A percentile compares a stretch with the other conserved stretches of the same genome.
Conservation (phyloP, 2,888 invertebrate genomes). For the Cataglyphis cursor region DNA sequence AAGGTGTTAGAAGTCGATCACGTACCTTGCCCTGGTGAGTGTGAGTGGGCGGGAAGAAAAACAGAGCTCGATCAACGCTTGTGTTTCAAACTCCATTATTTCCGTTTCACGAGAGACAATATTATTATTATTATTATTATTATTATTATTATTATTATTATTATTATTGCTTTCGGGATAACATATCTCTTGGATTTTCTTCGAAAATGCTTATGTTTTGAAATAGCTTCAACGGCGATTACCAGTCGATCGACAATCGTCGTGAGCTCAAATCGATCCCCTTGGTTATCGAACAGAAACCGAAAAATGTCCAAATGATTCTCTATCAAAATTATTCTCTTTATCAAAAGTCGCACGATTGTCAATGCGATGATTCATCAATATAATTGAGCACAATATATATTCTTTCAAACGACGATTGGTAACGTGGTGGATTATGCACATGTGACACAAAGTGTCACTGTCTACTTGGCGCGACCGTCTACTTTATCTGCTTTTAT, state of each 20-base stretch:
- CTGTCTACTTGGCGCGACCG: too few relatives aligned
- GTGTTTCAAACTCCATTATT: constrained; percentile 82
- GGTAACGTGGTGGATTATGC: neutral
- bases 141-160: constrained; percentile 6
- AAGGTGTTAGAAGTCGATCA: neutral
- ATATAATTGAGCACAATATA: neutral
- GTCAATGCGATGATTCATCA: neutral
- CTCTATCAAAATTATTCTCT: constrained; percentile 21
- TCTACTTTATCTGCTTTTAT: constrained; percentile 13
- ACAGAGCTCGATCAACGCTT: constrained; percentile 81
- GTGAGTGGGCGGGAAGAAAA: constrained; percentile 77
- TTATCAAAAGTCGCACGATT: constrained; percentile 3
- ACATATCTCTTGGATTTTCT: neutral
- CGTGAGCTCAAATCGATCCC: constrained; percentile 56
- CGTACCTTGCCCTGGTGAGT: constrained; percentile 81
- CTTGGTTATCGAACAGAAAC: constrained; percentile 7
- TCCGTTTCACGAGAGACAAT: neutral
- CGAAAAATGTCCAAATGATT: constrained; percentile 1
- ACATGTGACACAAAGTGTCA: neutral
- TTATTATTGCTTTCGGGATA: constrained; percentile 5
- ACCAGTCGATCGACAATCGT: constrained; percentile 64
- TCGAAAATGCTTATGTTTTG: neutral
- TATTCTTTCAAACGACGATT: neutral
- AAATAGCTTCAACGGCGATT: constrained; percentile 64
- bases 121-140: constrained; percentile 11